Base-by-base conservation (phyloP, 1,140 invertebrate species). In the Spodoptera litura region DNA sequence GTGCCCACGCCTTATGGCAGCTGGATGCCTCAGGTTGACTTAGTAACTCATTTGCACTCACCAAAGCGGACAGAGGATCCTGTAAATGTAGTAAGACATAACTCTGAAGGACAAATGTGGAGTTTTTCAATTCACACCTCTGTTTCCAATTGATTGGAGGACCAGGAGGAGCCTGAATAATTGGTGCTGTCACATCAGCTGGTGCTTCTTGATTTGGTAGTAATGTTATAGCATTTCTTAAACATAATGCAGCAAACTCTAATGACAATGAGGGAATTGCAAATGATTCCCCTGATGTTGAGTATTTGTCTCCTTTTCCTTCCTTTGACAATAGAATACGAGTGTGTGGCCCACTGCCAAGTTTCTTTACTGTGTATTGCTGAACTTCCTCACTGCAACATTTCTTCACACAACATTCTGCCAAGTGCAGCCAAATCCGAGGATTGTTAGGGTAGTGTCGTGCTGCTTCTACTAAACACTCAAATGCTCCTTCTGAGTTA, bases 371-470 rank as follows among this genome's bases (percentile, higher is more conserved):
- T 62, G 88, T 90, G 56, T 91, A 93, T 64, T 92, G 90, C 52
- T 91, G 86, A 6, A 86, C 83, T 77, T 93, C 91, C 51, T 94
- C 91, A 84, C 85, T 89, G 73, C 92, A 93, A 80, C 92, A 94
- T 82, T 93, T 92, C 68, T 92, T 94, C 2, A 95, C 91, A 91
- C 98, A 99, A 89, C 98, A 99, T 94, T 99, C 99, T 0, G 99
- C 98, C 84, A 99, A 95, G 82, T 98, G 95, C 44, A 99, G 92
- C 99, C 99, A 99, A 4, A 99, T 95, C 66, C 98, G 95, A 1
- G 98, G 97, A 95, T 99, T 99, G 83, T 97, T 97, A 74, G 97
- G 97, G 86, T 98, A 98, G 64, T 97, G 96, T 82, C 98, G 96
- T 0, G 98, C 96, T 27, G 97, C 97, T 92, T 98, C 97, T n/a